Conservation (phyloP, 2,888 invertebrate genomes). For the Oscheius sp. region DNA sequence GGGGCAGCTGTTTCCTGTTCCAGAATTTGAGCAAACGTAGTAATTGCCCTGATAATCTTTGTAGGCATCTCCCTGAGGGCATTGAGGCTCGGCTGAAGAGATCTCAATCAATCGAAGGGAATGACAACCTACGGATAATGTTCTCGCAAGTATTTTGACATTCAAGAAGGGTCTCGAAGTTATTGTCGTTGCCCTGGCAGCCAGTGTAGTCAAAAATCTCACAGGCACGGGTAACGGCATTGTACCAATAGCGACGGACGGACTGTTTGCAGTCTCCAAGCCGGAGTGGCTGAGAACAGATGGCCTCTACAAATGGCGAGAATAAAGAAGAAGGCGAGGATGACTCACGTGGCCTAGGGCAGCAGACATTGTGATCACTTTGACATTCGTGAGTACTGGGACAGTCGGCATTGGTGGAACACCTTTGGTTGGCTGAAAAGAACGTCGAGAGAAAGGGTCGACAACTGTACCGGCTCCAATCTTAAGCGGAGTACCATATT, state of each 20-base stretch:
- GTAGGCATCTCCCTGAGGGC: conserved; percentile 72
- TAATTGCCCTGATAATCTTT: conserved; percentile 73
- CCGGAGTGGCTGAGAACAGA: conserved; percentile 73
- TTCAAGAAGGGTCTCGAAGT: conserved; percentile 70
- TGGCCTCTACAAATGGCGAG: conserved; percentile 63
- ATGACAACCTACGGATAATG: conserved; percentile 63
- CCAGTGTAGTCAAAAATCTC: conserved; percentile 72
- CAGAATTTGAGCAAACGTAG: conserved; percentile 70
- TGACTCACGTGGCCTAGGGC: conserved; percentile 69
- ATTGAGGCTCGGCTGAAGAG: conserved; percentile 71
- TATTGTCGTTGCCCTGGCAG: conserved; percentile 70
- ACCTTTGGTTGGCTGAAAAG: conserved; percentile 57
- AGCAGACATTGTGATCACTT: conserved; percentile 72
- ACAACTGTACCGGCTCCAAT: conserved; percentile 65
- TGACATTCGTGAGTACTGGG: conserved; percentile 72
- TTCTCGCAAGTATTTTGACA: conserved; percentile 73
- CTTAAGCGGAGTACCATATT: conserved; percentile 66
- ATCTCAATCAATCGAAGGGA: not conserved
- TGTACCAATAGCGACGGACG: conserved; percentile 71
- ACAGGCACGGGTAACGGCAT: conserved; percentile 70
- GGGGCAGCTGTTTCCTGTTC: conserved; percentile 64
- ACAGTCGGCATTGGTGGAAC: conserved; percentile 69
- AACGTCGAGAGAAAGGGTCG: not conserved
- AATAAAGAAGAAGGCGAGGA: too few relatives aligned
- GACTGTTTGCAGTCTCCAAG: conserved; percentile 72